A percentile compares a stretch with the other conserved stretches of the same genome.
These are phyloP conservation scores for Plumapathes pennacea DNA, from an alignment of 92 coral and sea anemone genomes.

Conservation along the genomic window DNA sequence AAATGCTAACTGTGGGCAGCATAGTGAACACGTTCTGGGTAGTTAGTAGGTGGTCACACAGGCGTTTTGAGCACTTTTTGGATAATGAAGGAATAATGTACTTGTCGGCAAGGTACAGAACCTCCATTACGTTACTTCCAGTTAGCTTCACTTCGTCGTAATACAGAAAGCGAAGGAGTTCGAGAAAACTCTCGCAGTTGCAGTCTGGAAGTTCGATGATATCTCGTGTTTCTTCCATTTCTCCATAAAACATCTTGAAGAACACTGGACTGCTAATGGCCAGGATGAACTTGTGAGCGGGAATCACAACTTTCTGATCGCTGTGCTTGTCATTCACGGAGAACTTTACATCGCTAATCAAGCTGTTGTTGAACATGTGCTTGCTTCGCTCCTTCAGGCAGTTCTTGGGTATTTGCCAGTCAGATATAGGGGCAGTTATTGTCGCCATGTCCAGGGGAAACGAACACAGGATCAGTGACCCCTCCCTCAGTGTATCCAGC, in stretches of 20 bases:
- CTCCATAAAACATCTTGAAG: slow-evolving; percentile 38
- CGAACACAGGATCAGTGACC: no score
- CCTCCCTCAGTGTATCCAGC: no score
- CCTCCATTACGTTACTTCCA: slow-evolving; percentile 22
- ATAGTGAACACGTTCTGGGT: no score
- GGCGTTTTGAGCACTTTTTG: slow-evolving; percentile 22
- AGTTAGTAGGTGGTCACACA: no score
- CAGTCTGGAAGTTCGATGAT: slow-evolving; percentile 43
- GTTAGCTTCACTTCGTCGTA: slow-evolving; percentile 26
- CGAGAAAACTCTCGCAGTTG: slow-evolving; percentile 21
- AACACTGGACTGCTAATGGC: slow-evolving; percentile 50
- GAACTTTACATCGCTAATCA: slow-evolving; percentile 39
- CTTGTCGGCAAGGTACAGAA: slow-evolving; percentile 38
- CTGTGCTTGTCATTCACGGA: slow-evolving; percentile 8
- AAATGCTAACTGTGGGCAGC: no score
- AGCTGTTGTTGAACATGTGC: slow-evolving; percentile 24
- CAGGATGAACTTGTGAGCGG: slow-evolving; percentile 38
- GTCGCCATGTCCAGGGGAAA: background rate
- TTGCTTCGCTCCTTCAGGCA: slow-evolving; percentile 23
- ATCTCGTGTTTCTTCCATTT: slow-evolving; percentile 20
- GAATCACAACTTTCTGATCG: slow-evolving; percentile 9
- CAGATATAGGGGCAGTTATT: background rate
- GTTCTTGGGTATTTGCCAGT: slow-evolving; percentile 26
- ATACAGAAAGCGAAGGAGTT: slow-evolving; percentile 23
- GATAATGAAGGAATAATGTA: slow-evolving; percentile 27